Evolutionary conservation across 2,113 vertebrate genomes (phyloP).

Genomic region (Ciconia boyciana): DNA sequence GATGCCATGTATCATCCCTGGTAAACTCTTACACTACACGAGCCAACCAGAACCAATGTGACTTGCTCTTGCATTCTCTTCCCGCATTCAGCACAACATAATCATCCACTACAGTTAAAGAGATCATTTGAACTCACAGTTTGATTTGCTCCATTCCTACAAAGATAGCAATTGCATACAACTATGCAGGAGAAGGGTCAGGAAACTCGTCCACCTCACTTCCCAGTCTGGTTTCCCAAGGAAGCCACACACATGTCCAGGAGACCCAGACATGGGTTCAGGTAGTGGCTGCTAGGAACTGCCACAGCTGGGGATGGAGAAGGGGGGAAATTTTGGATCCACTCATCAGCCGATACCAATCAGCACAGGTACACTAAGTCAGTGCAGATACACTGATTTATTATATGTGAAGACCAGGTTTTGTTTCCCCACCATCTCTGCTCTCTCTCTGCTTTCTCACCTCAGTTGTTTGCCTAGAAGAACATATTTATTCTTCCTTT

Average conservation of each 20-base stretch:
- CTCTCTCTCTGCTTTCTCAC: background rate
- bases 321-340: background rate
- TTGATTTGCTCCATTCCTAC: background rate
- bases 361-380: background rate
- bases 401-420: background rate
- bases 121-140: background rate
- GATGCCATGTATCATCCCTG: background rate
- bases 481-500: background rate
- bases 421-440: background rate
- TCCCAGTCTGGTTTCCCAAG: background rate
- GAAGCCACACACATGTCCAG: background rate
- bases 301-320: background rate
- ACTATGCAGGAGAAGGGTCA: background rate
- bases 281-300: background rate
- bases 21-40: fast-evolving
- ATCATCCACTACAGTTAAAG: background rate
- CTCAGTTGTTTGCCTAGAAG: background rate
- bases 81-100: background rate
- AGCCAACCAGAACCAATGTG: background rate
- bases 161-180: background rate
- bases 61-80: background rate
- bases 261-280: background rate
- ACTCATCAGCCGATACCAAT: background rate
- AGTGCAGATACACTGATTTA: background rate
- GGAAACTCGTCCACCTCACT: background rate